These are phyloP conservation scores for Ornithorhynchus anatinus DNA, from an alignment of 2,113 vertebrate genomes.

Conservation along the genomic window DNA sequence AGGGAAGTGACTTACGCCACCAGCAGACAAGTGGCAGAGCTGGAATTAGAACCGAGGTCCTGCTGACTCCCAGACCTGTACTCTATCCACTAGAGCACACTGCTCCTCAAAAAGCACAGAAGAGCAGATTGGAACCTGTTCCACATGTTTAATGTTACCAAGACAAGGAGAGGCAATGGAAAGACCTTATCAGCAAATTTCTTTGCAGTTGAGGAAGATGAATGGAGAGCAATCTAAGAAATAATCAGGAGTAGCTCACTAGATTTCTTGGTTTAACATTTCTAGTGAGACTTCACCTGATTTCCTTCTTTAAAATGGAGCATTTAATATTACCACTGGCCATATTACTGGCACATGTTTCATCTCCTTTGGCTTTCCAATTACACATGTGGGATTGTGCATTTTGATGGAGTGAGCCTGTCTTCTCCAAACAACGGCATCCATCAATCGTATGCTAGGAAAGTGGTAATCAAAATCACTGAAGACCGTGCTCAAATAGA, in stretches of 20 bases:
- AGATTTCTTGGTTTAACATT: not conserved
- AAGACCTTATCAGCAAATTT: not conserved
- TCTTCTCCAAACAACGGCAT: not conserved
- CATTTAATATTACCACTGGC: not conserved
- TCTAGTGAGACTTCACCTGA: not conserved
- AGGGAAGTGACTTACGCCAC: not conserved
- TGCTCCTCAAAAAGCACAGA: not conserved
- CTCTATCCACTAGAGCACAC: not conserved
- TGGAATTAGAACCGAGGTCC: not conserved
- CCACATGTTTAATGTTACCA: not conserved
- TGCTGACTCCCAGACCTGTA: no score
- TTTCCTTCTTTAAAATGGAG: not conserved
- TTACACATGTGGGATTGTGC: not conserved
- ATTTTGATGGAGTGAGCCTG: not conserved
- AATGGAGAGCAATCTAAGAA: not conserved
- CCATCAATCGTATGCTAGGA: not conserved
- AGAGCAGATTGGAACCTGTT: not conserved
- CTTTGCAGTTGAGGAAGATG: not conserved
- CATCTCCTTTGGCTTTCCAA: not conserved
- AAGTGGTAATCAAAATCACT: not conserved
- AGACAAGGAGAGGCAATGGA: not conserved
- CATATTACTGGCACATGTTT: not conserved
- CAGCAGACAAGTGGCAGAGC: not conserved
- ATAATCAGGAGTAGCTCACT: not conserved
- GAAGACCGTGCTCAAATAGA: not conserved